A percentile compares a stretch with the other conserved stretches of the same genome.
Evolutionary conservation across 2,888 invertebrate species (phyloP).

Genomic region (Minunthozetes semirufus): DNA sequence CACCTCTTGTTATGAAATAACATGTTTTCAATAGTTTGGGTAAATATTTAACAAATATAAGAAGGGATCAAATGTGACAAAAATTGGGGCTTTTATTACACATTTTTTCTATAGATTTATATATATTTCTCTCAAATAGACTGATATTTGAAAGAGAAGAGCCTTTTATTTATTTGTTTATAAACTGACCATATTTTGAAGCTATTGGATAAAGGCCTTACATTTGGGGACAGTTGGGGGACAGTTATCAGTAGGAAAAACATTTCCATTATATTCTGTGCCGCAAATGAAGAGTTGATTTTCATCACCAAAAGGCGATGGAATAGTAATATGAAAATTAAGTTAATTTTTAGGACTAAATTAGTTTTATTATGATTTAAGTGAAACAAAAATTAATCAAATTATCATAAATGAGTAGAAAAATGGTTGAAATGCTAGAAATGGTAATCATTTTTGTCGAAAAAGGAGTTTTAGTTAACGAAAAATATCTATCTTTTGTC

Average conservation of each 20-base stretch:
- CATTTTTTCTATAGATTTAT: neutral
- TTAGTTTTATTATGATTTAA: neutral
- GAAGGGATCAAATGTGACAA: neutral
- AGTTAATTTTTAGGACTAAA: neutral
- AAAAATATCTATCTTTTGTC: too few relatives aligned
- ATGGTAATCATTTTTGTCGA: neutral
- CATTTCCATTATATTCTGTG: too few relatives aligned
- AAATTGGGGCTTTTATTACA: neutral
- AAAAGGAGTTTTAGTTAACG: too few relatives aligned
- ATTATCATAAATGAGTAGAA: conserved; percentile 13
- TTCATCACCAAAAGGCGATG: neutral
- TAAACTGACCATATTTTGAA: too few relatives aligned
- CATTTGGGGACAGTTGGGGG: too few relatives aligned
- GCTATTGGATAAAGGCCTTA: too few relatives aligned
- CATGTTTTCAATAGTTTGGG: neutral
- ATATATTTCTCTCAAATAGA: neutral
- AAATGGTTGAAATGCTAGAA: neutral
- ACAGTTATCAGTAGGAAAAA: too few relatives aligned
- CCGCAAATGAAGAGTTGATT: too few relatives aligned
- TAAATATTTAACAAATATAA: conserved; percentile 9
- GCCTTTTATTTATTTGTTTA: too few relatives aligned
- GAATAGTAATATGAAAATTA: neutral
- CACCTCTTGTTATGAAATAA: neutral
- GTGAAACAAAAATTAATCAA: neutral
- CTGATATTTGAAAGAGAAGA: too few relatives aligned